These are phyloP conservation scores for Pseudeuparius sepicola DNA, from an alignment of 2,888 invertebrate genomes.

Conservation along the genomic window DNA sequence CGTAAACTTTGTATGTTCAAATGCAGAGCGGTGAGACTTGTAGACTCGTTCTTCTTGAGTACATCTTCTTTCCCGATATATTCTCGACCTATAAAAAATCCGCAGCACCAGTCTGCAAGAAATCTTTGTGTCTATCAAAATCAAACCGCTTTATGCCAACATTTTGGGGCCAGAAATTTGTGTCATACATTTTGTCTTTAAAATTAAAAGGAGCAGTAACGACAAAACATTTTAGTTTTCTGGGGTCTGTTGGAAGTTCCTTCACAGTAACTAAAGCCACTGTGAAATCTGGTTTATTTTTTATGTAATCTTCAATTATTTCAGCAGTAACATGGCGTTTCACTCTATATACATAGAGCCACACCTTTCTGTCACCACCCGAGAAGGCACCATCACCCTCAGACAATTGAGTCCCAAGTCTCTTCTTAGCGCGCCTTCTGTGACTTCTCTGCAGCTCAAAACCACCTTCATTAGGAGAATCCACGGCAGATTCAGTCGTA, in stretches of 20 bases:
- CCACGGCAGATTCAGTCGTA: no score
- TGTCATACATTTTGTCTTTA: conserved; percentile 12
- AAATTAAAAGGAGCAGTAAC: conserved; percentile 9
- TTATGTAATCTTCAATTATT: conserved; percentile 7
- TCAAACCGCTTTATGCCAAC: conserved; percentile 10
- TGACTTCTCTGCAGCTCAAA: no score
- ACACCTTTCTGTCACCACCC: conserved; percentile 11
- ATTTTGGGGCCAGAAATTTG: no score
- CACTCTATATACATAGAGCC: conserved; percentile 10
- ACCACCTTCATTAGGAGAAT: no score
- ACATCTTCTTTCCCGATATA: no score
- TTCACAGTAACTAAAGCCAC: conserved; percentile 9
- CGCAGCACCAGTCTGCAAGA: no score
- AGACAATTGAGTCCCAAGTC: no score
- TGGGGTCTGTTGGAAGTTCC: conserved; percentile 10
- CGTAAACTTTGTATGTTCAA: no score
- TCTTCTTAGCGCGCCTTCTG: no score
- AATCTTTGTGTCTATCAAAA: conserved; percentile 8
- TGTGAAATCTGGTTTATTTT: conserved; percentile 7
- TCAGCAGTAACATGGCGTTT: conserved; percentile 7
- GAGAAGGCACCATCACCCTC: conserved; percentile 8
- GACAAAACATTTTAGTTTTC: conserved; percentile 10
- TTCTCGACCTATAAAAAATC: no score
- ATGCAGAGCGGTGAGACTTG: no score
- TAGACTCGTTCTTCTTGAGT: no score